Evolutionary conservation across 2,888 invertebrate species (phyloP).

Genomic region (Cataglyphis rosenhaueri): DNA sequence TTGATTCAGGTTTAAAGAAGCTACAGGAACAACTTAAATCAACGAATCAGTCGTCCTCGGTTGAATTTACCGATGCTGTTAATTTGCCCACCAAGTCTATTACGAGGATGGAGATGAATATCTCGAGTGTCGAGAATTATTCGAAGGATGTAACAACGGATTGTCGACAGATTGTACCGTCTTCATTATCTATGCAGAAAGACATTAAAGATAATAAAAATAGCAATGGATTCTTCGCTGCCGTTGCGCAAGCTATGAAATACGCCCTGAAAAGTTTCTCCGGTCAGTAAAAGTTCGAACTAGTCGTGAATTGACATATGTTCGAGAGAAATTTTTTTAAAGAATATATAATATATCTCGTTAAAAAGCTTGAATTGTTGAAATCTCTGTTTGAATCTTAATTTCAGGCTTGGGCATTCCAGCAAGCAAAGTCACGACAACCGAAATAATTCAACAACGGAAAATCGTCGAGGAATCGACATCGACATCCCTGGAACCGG

Average conservation of each 20-base stretch:
- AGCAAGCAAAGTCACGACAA: conserved; percentile 22
- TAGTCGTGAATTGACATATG: neutral
- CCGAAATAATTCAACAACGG: conserved; percentile 2
- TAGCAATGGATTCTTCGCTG: conserved; percentile 77
- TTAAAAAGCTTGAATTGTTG: neutral
- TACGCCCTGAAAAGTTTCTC: conserved; percentile 79
- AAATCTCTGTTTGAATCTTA: neutral
- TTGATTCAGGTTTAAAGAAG: conserved; percentile 79
- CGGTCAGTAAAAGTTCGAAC: conserved; percentile 67
- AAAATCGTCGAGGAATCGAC: neutral
- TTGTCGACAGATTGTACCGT: neutral
- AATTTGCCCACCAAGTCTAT: conserved; percentile 58
- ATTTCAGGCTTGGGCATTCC: conserved; percentile 5
- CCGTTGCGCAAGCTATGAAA: conserved; percentile 78
- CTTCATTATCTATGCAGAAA: neutral
- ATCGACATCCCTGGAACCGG: neutral
- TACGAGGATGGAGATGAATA: conserved; percentile 73
- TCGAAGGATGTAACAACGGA: conserved; percentile 5
- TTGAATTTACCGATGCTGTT: neutral
- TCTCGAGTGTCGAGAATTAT: conserved; percentile 66
- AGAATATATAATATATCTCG: neutral
- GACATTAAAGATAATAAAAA: conserved; percentile 30
- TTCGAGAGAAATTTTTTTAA: neutral
- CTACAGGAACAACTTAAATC: conserved; percentile 67
- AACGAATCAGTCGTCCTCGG: neutral